Evolutionary conservation across 2,797 vertebrate genomes (phyloP).

Genomic region (Pempheris klunzingeri): DNA sequence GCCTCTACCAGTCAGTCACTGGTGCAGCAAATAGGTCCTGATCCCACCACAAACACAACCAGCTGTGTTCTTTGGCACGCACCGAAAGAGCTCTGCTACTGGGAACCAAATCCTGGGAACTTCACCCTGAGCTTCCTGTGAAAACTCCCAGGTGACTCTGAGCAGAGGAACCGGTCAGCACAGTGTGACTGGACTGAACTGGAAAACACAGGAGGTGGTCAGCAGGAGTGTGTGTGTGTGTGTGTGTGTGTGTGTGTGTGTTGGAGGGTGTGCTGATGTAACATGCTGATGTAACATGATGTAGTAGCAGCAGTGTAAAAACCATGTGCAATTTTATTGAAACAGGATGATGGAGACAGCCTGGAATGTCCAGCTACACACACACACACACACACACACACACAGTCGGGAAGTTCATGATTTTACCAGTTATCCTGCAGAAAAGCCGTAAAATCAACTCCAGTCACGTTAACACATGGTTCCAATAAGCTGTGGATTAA

Average conservation of each 20-base stretch:
- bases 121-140: background rate
- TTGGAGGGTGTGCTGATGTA: background rate
- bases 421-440: background rate
- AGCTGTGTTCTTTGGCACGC: too few relatives aligned
- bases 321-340: background rate
- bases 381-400: background rate
- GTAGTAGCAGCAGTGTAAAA: background rate
- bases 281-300: background rate
- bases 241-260: background rate
- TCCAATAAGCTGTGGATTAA: background rate
- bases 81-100: too few relatives aligned
- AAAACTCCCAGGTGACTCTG: background rate
- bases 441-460: background rate
- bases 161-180: background rate
- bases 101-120: too few relatives aligned
- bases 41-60: too few relatives aligned
- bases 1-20: too few relatives aligned
- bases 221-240: too few relatives aligned
- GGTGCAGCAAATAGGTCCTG: too few relatives aligned
- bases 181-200: background rate
- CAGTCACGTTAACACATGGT: background rate
- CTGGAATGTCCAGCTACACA: background rate
- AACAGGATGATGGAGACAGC: background rate
- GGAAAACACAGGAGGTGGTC: background rate
- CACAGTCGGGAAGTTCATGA: too few relatives aligned